These are phyloP conservation scores for Mamestra brassicae DNA, from an alignment of 2,888 invertebrate species.

Conservation along the genomic window DNA sequence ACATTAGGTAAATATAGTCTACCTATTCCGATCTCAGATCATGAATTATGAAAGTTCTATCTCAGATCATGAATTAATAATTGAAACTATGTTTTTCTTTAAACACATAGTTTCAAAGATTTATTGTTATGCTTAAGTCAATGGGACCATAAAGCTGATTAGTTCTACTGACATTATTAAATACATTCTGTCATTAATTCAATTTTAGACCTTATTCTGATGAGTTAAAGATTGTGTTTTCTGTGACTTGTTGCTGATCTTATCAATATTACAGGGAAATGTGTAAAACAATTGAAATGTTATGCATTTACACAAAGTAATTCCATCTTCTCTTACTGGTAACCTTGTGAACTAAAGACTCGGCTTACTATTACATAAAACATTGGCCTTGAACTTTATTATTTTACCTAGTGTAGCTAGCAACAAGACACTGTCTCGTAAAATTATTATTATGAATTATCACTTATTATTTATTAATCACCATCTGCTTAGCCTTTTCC, in stretches of 20 bases:
- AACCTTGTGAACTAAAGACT: constrained; percentile 6
- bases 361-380: neutral
- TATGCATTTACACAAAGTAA: constrained; percentile 31
- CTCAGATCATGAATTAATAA: neutral
- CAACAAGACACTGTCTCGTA: neutral
- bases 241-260: neutral
- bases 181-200: neutral
- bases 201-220: constrained; percentile 14
- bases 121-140: constrained; percentile 62
- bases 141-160: constrained; percentile 65
- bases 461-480: too few relatives aligned
- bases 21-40: too few relatives aligned
- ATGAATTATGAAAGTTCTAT: too few relatives aligned
- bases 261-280: constrained; percentile 37
- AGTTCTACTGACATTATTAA: constrained; percentile 58
- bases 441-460: neutral
- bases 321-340: constrained; percentile 23
- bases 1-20: too few relatives aligned
- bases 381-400: constrained; percentile 2
- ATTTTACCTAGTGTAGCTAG: neutral
- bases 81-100: constrained; percentile 12
- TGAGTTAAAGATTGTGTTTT: neutral
- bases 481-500: too few relatives aligned
- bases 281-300: constrained; percentile 44
- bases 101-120: constrained; percentile 28